Evolutionary conservation across 2,888 invertebrate genomes (phyloP).

Genomic region (Phytoseiulus persimilis): DNA sequence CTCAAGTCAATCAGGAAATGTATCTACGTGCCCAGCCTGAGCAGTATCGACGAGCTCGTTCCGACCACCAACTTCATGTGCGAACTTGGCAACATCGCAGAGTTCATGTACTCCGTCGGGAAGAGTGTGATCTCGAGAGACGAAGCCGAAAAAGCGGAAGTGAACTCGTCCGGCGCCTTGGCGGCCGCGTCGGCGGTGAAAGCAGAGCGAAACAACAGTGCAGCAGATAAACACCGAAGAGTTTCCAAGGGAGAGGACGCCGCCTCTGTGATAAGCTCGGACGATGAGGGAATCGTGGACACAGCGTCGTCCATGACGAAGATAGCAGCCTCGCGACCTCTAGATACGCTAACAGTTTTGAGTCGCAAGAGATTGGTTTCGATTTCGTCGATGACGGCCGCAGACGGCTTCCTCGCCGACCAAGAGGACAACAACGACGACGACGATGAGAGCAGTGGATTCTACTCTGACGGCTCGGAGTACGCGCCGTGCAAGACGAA

Average conservation of each 20-base stretch:
- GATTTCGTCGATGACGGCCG: background rate
- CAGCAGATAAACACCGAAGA: background rate
- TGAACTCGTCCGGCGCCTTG: background rate
- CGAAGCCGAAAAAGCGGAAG: background rate
- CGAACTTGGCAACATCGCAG: slow-evolving; percentile 26
- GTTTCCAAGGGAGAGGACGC: background rate
- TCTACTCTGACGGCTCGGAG: slow-evolving; percentile 31
- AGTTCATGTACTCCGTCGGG: slow-evolving; percentile 24
- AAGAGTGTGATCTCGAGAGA: slow-evolving; percentile 30
- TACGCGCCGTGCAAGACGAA: background rate
- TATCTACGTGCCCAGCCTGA: slow-evolving; percentile 13
- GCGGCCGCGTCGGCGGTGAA: no score
- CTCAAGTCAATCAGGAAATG: slow-evolving; percentile 25
- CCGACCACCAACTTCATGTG: slow-evolving; percentile 33
- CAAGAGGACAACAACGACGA: slow-evolving; percentile 33
- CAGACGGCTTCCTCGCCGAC: slow-evolving; percentile 33
- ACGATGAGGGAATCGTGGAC: slow-evolving; percentile 23
- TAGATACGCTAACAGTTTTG: background rate
- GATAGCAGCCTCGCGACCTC: background rate
- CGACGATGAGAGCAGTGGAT: slow-evolving; percentile 26
- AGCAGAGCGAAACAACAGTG: no score
- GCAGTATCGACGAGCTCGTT: slow-evolving; percentile 31
- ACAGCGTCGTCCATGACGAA: background rate
- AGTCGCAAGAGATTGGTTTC: background rate
- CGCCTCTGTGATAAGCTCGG: slow-evolving; percentile 7